These are phyloP conservation scores for Mirounga angustirostris DNA, from an alignment of 2,113 vertebrate species.

Conservation along the genomic window DNA sequence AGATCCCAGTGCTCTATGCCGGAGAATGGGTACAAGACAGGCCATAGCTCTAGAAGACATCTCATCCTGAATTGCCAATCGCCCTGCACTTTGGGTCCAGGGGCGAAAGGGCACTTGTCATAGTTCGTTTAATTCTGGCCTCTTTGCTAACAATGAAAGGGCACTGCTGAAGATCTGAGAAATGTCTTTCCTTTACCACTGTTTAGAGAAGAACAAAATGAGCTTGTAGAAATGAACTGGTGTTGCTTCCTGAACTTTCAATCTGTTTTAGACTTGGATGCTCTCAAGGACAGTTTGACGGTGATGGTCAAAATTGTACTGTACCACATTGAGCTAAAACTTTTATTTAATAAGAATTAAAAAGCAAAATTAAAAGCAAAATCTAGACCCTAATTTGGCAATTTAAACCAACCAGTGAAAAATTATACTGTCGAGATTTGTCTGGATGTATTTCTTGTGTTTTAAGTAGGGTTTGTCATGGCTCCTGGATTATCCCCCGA, in stretches of 20 bases:
- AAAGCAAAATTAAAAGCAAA: conserved; percentile 37
- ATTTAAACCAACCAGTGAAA: neutral
- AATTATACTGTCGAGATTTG: neutral
- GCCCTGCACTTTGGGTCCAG: neutral
- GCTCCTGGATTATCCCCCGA: neutral
- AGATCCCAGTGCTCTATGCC: neutral
- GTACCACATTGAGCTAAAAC: neutral
- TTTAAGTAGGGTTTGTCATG: neutral
- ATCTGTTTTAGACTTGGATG: neutral
- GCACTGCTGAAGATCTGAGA: neutral
- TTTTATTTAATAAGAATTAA: neutral
- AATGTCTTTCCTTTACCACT: neutral
- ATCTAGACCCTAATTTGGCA: neutral
- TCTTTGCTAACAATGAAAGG: neutral
- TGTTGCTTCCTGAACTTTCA: neutral
- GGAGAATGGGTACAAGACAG: neutral
- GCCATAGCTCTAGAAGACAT: neutral
- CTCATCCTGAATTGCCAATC: neutral
- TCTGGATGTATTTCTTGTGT: neutral
- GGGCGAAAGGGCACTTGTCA: neutral
- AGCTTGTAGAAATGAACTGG: neutral
- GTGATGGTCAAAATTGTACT: neutral
- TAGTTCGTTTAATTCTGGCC: neutral
- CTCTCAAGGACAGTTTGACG: neutral
- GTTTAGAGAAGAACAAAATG: neutral